phyloP scores from a whole-genome alignment of 1,140 invertebrate genomes.

The Meteorus sp. region DNA sequence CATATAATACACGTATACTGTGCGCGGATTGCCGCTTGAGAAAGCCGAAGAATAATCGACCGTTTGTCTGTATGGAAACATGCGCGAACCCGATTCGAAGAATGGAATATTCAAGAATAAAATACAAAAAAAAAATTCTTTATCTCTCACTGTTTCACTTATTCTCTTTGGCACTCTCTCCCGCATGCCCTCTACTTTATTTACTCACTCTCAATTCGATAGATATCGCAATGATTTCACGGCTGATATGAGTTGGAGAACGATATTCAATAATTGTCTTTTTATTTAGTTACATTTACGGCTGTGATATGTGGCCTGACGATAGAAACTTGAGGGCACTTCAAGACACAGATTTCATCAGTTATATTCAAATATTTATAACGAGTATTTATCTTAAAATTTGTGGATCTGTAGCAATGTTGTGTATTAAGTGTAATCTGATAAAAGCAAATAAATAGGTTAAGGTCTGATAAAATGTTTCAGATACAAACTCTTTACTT shows the following conservation, averaged over 20 bases:
- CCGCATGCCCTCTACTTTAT: background rate
- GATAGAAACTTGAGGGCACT: background rate
- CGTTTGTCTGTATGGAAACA: conserved; percentile 23
- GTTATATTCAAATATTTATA: no score
- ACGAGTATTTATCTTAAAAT: no score
- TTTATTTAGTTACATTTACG: background rate
- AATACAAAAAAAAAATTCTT: background rate
- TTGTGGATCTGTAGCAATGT: no score
- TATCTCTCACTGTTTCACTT: background rate
- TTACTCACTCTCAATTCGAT: background rate
- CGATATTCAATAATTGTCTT: conserved; percentile 2
- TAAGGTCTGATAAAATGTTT: no score
- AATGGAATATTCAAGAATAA: conserved; percentile 25
- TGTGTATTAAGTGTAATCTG: no score
- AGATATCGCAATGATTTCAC: conserved; percentile 11
- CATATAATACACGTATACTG: no score
- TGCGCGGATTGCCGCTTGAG: conserved; percentile 10
- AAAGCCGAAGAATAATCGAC: conserved; percentile 25
- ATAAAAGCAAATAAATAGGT: no score
- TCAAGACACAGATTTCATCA: no score
- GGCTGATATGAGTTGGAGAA: conserved; percentile 1
- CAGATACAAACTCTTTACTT: no score
- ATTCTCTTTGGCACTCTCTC: background rate
- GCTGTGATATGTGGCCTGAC: background rate
- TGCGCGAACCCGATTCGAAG: conserved; percentile 18